phyloP scores from a whole-genome alignment of 2,888 invertebrate genomes.

The Caenorhabditis parvicauda region DNA sequence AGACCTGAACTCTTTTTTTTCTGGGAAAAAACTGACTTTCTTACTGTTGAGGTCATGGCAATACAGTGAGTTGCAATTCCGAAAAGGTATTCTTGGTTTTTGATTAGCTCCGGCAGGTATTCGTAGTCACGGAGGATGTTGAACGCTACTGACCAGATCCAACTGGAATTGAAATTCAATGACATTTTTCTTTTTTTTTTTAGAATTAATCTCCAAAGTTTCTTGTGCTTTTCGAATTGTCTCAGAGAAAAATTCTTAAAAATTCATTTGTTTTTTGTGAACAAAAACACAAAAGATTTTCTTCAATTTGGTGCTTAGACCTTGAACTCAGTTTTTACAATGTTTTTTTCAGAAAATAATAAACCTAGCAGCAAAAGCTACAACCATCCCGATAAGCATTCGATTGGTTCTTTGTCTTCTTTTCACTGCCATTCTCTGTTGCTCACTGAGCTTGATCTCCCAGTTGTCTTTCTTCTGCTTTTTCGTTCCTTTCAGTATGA shows the following conservation, averaged over 20 bases:
- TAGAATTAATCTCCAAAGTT: not conserved
- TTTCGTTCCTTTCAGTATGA: constrained; percentile 53
- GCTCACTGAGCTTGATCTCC: constrained; percentile 49
- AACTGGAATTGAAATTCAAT: constrained; percentile 33
- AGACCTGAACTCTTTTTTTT: constrained; percentile 37
- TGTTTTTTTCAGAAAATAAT: not conserved
- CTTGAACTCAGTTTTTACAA: not conserved
- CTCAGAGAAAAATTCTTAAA: too few relatives aligned
- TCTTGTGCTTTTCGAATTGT: not conserved
- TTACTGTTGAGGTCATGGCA: constrained; percentile 60
- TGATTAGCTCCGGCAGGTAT: constrained; percentile 47
- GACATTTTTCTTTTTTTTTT: not conserved
- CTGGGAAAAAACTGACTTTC: not conserved
- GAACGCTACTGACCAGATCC: constrained; percentile 58
- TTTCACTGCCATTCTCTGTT: constrained; percentile 53
- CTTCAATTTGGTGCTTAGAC: too few relatives aligned
- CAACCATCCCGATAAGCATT: constrained; percentile 59
- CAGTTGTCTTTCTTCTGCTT: constrained; percentile 44
- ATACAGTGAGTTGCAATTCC: constrained; percentile 59
- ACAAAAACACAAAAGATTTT: too few relatives aligned
- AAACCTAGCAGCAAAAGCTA: constrained; percentile 51
- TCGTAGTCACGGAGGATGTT: constrained; percentile 58
- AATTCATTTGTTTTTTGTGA: too few relatives aligned
- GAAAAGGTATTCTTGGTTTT: constrained; percentile 55
- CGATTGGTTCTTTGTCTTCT: constrained; percentile 59